Evolutionary conservation across 2,888 invertebrate species (phyloP), one percentile per base, ranked within the genome.

Genomic region (Malthinus flaveolus): DNA sequence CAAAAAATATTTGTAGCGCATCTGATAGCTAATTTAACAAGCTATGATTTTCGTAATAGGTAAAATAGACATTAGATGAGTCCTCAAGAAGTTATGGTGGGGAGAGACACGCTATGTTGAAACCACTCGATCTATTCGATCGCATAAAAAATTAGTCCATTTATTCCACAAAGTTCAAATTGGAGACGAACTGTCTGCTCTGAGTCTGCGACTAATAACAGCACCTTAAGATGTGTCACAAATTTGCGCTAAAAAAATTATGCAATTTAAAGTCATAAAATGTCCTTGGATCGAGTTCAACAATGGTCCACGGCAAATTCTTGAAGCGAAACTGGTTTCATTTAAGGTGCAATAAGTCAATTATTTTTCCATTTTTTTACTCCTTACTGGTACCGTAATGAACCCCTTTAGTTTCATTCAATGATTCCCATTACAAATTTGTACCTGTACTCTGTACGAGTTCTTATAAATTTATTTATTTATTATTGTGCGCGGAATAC

Each of bases 371-470:
- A 47, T 32, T 51, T 32, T 37, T 50, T 44, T 11, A 44, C 3
- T 5, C 23, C 2, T 23, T 23, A 23, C 23, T 23, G 23, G 23
- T 23, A 23, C 23, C 23, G 23, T 51, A 56, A 51, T 56, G 51
- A 51, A 50, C 46, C 39, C 47, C 39, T 56, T 56, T 51, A 32
- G 47, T 33, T 56, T 47, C 56, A 51, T 56, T 56, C 56, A 56
- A 46, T 46, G 56, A 56, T 56, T 44, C 48, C 39, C 54, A 55
- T 56, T 56, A 49, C 42, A 42, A 44, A 45, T 56, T 34, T 37
- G 45, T 23, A 23, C 23, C 23, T 23, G 23, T 23, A 23, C 23
- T n/a, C n/a, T n/a, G n/a, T n/a, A 5, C 32, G 32, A n/a, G 39
- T 55, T 44, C 36, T 42, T 51, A 39, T 32, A 10, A 12, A 33